Percentiles rank a stretch among this genome's conserved stretches.
Conservation (phyloP, 2,888 invertebrate genomes). For the Hirtodrosophila alboralis region DNA sequence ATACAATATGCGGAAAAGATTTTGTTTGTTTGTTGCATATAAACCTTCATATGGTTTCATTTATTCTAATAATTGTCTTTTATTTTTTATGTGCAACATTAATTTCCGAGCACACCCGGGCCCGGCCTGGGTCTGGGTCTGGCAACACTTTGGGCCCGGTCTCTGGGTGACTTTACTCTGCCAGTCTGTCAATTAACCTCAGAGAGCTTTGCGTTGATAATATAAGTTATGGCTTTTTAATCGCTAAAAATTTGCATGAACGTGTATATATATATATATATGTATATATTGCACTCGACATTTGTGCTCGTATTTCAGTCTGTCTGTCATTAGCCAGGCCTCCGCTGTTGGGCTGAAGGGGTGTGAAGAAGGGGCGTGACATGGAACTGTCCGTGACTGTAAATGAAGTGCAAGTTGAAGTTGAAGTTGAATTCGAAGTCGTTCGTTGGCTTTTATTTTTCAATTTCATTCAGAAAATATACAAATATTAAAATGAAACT, state of each 20-base stretch:
- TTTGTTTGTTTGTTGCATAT: no score
- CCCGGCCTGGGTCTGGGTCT: constrained; percentile 12
- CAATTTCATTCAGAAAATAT: constrained; percentile 53
- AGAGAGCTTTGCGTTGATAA: constrained; percentile 78
- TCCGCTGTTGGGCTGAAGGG: no score
- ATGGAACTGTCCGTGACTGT: constrained; percentile 36
- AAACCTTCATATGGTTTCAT: constrained; percentile 74
- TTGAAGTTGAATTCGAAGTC: constrained; percentile 44
- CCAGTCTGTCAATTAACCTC: constrained; percentile 79
- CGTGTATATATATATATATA: constrained; percentile 21
- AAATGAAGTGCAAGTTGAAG: constrained; percentile 59
- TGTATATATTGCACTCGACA: constrained; percentile 50
- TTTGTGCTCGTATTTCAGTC: constrained; percentile 69
- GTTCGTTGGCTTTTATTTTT: constrained; percentile 7
- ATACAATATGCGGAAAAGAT: constrained; percentile 73
- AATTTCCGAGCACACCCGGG: constrained; percentile 50
- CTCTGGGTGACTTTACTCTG: constrained; percentile 67
- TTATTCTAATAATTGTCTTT: constrained; percentile 76
- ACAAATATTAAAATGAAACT: constrained; percentile 17
- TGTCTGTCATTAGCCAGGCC: constrained; percentile 60
- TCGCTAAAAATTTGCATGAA: constrained; percentile 78
- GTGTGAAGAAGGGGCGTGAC: not conserved
- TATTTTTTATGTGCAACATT: constrained; percentile 65
- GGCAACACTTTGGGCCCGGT: constrained; percentile 42
- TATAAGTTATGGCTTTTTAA: constrained; percentile 82